Base-by-base conservation (phyloP, 2,113 vertebrate species). In the Pyrgilauda ruficollis region DNA sequence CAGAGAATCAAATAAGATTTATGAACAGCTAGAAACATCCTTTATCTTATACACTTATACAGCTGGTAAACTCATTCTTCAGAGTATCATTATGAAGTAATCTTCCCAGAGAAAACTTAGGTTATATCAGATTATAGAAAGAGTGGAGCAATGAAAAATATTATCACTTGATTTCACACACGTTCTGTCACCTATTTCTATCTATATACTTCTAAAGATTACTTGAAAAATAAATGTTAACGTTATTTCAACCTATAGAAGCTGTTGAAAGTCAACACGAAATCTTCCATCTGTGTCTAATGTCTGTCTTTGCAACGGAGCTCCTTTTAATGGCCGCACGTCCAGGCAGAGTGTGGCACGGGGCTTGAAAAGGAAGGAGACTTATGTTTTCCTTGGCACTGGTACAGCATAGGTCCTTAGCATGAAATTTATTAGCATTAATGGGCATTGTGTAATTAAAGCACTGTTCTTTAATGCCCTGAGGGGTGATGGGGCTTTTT, bases 341-440 rank as follows among this genome's bases (percentile, higher is more conserved):
- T 78, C 76, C 89, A 61, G 67, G 74, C 84, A 93, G 16, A 23
- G 50, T 2, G 11, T 33, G 59, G 43, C 74, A 87, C 16, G 37
- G 73, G 35, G 41, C 50, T 70, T 28, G 41, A 44, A 63, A 64
- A 88, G n/a, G 49, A 87, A 80, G 43, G 20, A 74, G 63, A 81
- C 46, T 62, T 55, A 49, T 44, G 28, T 87, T 92, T 91, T 61
- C 44, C 28, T 89, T 95, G 91, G 87, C 91, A 67, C 20, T 59
- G 8, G 15, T 82, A 81, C 80, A 87, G 47, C 73, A 35, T 23
- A 77, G 59, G 69, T 46, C 59, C 82, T 95, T 43, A 89, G 56
- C 77, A 50, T 93, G 44, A 93, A 82, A 76, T 96, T 89, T 94
- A 94, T 90, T 96, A 89, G 41, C 64, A 69, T 90, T 92, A 92